Conservation (phyloP, 2,797 vertebrate genomes). For the Enteromius thamalakanensis region DNA sequence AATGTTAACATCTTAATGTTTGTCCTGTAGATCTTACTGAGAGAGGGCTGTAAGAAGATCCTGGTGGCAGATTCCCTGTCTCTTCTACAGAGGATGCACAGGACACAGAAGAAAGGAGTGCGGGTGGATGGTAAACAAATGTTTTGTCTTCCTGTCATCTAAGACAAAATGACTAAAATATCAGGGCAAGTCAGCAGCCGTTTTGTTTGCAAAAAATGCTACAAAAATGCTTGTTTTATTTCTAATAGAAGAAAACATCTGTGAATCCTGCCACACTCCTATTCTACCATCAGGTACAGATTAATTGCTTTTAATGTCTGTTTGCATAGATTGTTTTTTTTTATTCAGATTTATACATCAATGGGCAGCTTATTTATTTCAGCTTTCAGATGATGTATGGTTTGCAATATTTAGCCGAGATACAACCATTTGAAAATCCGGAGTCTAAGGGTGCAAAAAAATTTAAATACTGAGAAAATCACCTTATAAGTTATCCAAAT, state of each 20-base stretch:
- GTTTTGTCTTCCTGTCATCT: background rate
- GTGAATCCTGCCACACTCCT: constrained; percentile 91
- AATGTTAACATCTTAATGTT: constrained; percentile 20
- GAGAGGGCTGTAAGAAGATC: constrained; percentile 99
- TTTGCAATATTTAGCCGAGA: no score
- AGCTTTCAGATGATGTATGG: no score
- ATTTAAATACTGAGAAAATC: no score
- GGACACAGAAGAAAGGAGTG: constrained; percentile 92
- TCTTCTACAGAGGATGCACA: constrained; percentile 95
- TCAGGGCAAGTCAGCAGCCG: background rate
- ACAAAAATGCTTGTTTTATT: constrained; percentile 42
- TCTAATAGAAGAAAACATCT: constrained; percentile 92
- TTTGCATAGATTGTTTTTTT: background rate
- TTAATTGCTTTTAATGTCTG: constrained; percentile 11
- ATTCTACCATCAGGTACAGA: constrained; percentile 90
- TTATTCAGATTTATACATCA: no score
- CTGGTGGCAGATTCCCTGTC: constrained; percentile 96
- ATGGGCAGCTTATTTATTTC: no score
- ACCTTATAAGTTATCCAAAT: no score
- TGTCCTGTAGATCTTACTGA: constrained; percentile 86
- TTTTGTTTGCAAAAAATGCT: background rate
- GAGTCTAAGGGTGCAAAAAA: no score
- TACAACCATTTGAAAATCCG: no score
- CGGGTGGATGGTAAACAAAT: constrained; percentile 85
- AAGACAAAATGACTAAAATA: background rate